Evolutionary conservation across 1,140 invertebrate species (phyloP).

Genomic region (Cardiocondyla obscurior): DNA sequence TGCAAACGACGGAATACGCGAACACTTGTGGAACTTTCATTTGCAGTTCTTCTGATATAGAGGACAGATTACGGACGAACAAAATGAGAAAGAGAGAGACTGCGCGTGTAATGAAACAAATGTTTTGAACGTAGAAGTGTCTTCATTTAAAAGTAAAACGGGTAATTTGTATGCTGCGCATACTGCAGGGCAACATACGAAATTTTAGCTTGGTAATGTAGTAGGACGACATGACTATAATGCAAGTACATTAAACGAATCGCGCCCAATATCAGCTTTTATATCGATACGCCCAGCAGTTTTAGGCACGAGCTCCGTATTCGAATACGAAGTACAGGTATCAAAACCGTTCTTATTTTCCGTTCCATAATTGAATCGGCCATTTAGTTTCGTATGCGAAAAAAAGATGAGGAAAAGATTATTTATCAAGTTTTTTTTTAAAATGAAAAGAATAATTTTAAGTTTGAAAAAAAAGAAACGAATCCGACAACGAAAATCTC

Average conservation of each 20-base stretch:
- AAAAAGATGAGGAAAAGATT: not conserved
- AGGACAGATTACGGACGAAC: conserved; percentile 18
- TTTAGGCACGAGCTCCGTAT: not conserved
- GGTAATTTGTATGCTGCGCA: conserved; percentile 40
- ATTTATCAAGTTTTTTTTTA: not conserved
- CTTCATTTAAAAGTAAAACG: conserved; percentile 46
- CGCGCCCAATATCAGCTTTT: conserved; percentile 22
- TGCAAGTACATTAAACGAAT: conserved; percentile 11
- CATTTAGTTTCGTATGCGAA: not conserved
- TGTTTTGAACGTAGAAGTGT: conserved; percentile 24
- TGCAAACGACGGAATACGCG: conserved; percentile 17
- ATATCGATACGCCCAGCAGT: not conserved
- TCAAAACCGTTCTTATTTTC: not conserved
- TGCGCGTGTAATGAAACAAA: conserved; percentile 29
- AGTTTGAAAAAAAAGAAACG: not conserved
- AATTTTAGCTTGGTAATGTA: conserved; percentile 1
- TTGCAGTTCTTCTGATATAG: conserved; percentile 33
- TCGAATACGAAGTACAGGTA: not conserved
- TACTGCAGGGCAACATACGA: conserved; percentile 3
- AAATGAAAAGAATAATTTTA: not conserved
- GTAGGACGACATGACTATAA: not conserved
- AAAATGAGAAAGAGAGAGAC: not conserved
- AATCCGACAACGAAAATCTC: not conserved
- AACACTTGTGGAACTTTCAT: conserved; percentile 26
- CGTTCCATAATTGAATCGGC: not conserved